Percentiles rank a stretch among this genome's conserved stretches.
phyloP scores from a whole-genome alignment of 2,888 invertebrate species.

The Xanthorhoe designata region DNA sequence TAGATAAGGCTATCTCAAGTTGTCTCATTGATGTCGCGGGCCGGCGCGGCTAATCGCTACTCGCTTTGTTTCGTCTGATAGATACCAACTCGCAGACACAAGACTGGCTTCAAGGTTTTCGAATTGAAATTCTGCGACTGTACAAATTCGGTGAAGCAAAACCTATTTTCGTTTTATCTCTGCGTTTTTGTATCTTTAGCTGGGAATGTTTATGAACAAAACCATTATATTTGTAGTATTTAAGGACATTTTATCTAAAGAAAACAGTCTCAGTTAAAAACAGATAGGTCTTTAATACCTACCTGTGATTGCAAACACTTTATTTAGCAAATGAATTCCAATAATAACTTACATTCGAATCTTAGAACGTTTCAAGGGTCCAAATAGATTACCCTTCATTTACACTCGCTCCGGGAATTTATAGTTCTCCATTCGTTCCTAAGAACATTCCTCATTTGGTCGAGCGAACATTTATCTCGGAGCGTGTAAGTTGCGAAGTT shows the following conservation, averaged over 20 bases:
- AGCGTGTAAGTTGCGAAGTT: slow-evolving; percentile 27
- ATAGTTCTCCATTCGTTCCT: slow-evolving; percentile 7
- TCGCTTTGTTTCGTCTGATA: slow-evolving; percentile 19
- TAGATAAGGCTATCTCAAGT: slow-evolving; percentile 26
- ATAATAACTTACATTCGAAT: background rate
- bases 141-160: background rate
- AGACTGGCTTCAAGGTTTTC: background rate
- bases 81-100: slow-evolving; percentile 2
- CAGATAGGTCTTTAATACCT: background rate
- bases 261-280: background rate
- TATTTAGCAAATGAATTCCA: background rate
- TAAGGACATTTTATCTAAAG: no score
- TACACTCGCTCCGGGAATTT: background rate
- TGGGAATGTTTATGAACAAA: background rate
- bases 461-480: slow-evolving; percentile 5
- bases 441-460: slow-evolving; percentile 5
- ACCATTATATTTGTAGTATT: background rate
- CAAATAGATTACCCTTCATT: background rate
- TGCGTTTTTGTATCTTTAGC: background rate
- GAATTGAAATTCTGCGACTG: background rate
- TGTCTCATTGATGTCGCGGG: slow-evolving; percentile 18
- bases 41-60: slow-evolving; percentile 16
- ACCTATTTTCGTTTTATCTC: background rate
- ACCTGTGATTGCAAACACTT: background rate
- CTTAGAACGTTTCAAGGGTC: background rate